phyloP scores from a whole-genome alignment of 2,797 vertebrate species.

The Eptatretus atami region DNA sequence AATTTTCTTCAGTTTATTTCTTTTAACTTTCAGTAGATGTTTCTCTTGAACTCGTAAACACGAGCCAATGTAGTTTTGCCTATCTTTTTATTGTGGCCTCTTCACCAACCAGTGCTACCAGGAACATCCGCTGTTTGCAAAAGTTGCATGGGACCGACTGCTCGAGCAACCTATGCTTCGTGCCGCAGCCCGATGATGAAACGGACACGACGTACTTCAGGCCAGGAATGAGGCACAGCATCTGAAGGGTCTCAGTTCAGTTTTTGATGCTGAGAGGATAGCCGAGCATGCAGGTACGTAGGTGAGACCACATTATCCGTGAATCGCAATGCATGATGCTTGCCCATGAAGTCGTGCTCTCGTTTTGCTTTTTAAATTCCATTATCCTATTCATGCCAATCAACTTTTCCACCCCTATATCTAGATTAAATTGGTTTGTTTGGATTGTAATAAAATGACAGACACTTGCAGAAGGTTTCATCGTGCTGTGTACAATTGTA shows the following conservation, averaged over 20 bases:
- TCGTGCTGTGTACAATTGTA: no score
- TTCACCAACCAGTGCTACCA: constrained; percentile 31
- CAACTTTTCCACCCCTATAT: no score
- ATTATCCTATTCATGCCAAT: no score
- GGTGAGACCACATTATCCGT: no score
- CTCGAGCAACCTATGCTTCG: constrained; percentile 62
- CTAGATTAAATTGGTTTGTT: no score
- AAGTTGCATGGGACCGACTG: constrained; percentile 54
- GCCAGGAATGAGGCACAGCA: constrained; percentile 73
- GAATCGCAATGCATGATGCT: no score
- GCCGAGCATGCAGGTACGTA: no score
- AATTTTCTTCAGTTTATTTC: no score
- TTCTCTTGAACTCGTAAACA: not conserved
- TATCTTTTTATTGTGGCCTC: not conserved
- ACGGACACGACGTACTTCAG: constrained; percentile 90
- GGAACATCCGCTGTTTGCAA: constrained; percentile 31
- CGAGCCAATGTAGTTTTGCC: not conserved
- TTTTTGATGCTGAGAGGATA: constrained; percentile 14
- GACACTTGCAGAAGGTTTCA: no score
- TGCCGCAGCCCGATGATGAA: constrained; percentile 64
- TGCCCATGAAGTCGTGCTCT: no score
- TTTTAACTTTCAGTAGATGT: not conserved
- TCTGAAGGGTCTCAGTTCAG: constrained; percentile 54
- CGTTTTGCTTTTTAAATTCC: no score
- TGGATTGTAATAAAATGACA: no score